phyloP scores from a whole-genome alignment of 1,140 invertebrate species.

The Parasteatoda tepidariorum region DNA sequence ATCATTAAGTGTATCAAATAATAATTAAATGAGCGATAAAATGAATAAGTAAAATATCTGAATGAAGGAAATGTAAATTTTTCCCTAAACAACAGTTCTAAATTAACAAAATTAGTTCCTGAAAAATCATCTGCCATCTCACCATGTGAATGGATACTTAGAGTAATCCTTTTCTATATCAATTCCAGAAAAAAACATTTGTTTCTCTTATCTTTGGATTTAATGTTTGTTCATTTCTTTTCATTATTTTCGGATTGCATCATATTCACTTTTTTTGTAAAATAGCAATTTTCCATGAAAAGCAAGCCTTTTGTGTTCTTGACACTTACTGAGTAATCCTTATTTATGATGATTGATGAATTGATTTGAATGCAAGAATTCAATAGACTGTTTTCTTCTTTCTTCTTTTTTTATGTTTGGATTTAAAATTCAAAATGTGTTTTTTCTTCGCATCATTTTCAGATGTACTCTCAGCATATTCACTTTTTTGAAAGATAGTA shows the following conservation, averaged over 20 bases:
- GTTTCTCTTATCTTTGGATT: slow-evolving; percentile 10
- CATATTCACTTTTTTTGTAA: not conserved
- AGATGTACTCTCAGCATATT: slow-evolving; percentile 20
- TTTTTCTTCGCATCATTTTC: slow-evolving; percentile 11
- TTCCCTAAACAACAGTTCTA: too few species aligned
- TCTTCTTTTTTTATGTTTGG: slow-evolving; percentile 32
- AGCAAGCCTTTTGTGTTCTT: slow-evolving; percentile 26
- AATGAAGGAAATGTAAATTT: too few species aligned
- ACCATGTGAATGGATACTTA: too few species aligned
- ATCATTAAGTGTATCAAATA: too few species aligned
- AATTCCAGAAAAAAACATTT: too few species aligned
- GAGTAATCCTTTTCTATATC: too few species aligned
- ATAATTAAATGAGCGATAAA: too few species aligned
- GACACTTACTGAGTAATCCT: slow-evolving; percentile 44
- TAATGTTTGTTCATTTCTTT: not conserved
- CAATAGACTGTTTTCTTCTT: slow-evolving; percentile 43
- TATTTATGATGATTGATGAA: not conserved
- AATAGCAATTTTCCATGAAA: not conserved
- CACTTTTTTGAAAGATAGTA: not conserved
- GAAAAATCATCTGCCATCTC: too few species aligned
- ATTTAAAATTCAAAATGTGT: not conserved
- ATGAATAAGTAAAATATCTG: too few species aligned
- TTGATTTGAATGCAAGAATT: not conserved
- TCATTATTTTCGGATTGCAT: slow-evolving; percentile 18
- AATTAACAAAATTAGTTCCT: too few species aligned